Evolutionary conservation across 2,888 invertebrate species (phyloP).

Genomic region (Ennomos fuscantarius): DNA sequence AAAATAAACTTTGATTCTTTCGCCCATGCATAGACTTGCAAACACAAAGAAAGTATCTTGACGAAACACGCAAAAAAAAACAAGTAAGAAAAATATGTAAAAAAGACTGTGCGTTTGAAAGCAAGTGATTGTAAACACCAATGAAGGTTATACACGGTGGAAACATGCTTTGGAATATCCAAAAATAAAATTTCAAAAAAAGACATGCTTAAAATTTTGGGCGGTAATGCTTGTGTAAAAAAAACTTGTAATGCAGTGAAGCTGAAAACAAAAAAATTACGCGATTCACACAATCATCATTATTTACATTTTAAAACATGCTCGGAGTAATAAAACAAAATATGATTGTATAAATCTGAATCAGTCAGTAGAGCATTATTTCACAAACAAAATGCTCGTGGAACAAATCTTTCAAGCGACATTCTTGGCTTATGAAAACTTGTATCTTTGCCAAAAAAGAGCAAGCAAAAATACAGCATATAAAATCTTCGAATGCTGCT

Average conservation of each 20-base stretch:
- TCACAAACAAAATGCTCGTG: slow-evolving; percentile 22
- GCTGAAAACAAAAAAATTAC: slow-evolving; percentile 58
- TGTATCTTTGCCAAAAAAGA: slow-evolving; percentile 57
- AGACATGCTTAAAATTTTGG: slow-evolving; percentile 56
- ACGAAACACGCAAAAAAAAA: slow-evolving; percentile 54
- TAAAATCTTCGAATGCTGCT: slow-evolving; percentile 62
- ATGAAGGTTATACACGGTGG: slow-evolving; percentile 58
- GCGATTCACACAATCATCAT: slow-evolving; percentile 55
- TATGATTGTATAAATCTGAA: slow-evolving; percentile 53
- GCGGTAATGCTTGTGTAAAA: slow-evolving; percentile 41
- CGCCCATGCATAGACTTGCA: slow-evolving; percentile 56
- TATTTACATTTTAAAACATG: slow-evolving; percentile 19
- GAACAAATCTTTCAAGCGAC: slow-evolving; percentile 60
- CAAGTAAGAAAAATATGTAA: slow-evolving; percentile 35
- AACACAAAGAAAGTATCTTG: slow-evolving; percentile 51
- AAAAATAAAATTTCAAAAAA: slow-evolving; percentile 41
- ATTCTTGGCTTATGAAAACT: slow-evolving; percentile 52
- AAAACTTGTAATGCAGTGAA: slow-evolving; percentile 50
- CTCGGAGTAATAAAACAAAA: slow-evolving; percentile 21
- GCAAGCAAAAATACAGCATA: slow-evolving; percentile 77
- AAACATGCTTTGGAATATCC: slow-evolving; percentile 69
- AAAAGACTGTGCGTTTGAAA: slow-evolving; percentile 53
- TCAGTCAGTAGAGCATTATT: slow-evolving; percentile 16
- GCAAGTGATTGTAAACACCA: slow-evolving; percentile 66
- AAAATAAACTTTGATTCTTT: slow-evolving; percentile 40